Evolutionary conservation across 2,888 invertebrate species (phyloP).

Genomic region (Polymixis lichenea): DNA sequence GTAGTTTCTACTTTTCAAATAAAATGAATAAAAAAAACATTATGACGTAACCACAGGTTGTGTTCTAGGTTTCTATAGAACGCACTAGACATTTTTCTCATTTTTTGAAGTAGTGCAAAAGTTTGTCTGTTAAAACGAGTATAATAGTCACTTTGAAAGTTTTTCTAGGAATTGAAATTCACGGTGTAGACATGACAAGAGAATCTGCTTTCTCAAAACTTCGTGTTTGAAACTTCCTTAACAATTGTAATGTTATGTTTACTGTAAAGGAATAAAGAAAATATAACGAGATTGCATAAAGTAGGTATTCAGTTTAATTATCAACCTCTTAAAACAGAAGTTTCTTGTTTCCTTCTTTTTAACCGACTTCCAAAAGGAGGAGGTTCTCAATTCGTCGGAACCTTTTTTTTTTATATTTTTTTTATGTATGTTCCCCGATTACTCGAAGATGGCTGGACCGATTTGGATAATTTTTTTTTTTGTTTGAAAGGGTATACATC

Average conservation of each 20-base stretch:
- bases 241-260: neutral
- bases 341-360: no score
- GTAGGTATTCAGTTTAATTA: no score
- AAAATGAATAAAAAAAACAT: neutral
- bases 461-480: no score
- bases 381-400: no score
- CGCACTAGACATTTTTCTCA: slow-evolving; percentile 5
- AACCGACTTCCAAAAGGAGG: no score
- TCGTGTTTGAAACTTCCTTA: slow-evolving; percentile 12
- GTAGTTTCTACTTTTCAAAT: neutral
- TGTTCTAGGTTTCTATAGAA: neutral
- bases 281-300: no score
- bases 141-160: slow-evolving; percentile 9
- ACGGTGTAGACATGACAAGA: neutral
- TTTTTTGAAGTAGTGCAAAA: slow-evolving; percentile 14
- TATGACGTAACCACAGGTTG: slow-evolving; percentile 3
- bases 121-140: slow-evolving; percentile 35
- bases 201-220: neutral
- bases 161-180: slow-evolving; percentile 14
- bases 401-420: no score
- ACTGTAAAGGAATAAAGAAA: neutral
- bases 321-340: no score
- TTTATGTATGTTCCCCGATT: no score
- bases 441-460: no score
- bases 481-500: no score